Conservation (phyloP, 2,888 invertebrate species). For the Panzeria rudis region DNA sequence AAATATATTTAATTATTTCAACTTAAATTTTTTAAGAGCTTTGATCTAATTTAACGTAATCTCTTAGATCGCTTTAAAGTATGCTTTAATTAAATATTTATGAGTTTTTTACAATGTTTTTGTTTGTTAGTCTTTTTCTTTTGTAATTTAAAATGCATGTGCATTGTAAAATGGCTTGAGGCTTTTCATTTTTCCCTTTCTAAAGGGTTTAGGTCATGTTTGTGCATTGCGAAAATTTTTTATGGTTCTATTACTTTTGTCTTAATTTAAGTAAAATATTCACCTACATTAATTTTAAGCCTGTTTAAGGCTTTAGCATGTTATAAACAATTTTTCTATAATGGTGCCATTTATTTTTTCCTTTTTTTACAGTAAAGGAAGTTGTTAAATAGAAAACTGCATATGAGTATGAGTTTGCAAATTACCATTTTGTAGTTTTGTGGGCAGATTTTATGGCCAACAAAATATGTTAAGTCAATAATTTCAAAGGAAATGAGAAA, state of each 20-base stretch:
- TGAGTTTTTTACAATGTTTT: background rate
- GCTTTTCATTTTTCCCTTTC: constrained; percentile 8
- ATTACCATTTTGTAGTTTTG: background rate
- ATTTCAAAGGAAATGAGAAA: constrained; percentile 48
- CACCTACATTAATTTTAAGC: background rate
- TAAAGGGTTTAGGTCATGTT: constrained; percentile 57
- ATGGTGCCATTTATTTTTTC: background rate
- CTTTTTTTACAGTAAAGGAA: constrained; percentile 3
- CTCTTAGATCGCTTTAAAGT: background rate
- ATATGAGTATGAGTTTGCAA: background rate
- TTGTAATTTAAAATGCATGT: constrained; percentile 5
- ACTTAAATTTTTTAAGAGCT: no score
- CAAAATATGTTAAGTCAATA: background rate
- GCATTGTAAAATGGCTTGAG: constrained; percentile 1
- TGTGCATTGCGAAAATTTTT: constrained; percentile 38
- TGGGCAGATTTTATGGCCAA: background rate
- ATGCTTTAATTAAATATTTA: constrained; percentile 19
- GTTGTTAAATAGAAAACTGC: background rate
- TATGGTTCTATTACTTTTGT: constrained; percentile 30
- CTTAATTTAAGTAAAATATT: constrained; percentile 22
- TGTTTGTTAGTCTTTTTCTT: background rate
- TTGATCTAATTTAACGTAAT: background rate
- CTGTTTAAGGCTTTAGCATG: background rate
- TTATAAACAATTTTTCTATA: background rate
- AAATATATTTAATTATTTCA: no score